Evolutionary conservation across 2,888 invertebrate species (phyloP).

Genomic region (Geotrupes spiniger): DNA sequence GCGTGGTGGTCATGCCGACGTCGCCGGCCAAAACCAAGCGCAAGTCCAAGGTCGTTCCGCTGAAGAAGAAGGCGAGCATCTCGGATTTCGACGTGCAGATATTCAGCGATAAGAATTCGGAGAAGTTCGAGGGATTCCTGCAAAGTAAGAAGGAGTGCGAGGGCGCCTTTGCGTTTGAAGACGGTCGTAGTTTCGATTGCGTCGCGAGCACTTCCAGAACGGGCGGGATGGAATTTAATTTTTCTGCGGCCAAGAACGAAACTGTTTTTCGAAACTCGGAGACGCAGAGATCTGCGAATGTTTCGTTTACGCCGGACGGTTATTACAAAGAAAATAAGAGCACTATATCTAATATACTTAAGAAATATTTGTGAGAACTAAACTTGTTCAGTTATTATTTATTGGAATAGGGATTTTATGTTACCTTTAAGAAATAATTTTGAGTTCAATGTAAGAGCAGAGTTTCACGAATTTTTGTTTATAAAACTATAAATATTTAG

Average conservation of each 20-base stretch:
- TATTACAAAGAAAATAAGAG: slow-evolving; percentile 16
- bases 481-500: too few relatives aligned
- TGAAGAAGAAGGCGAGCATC: slow-evolving; percentile 11
- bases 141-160: slow-evolving; percentile 10
- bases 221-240: neutral
- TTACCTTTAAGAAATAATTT: too few relatives aligned
- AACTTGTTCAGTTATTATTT: neutral
- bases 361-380: slow-evolving; percentile 9
- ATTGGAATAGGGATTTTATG: too few relatives aligned
- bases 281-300: neutral
- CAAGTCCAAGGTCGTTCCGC: slow-evolving; percentile 16
- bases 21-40: slow-evolving; percentile 6
- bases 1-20: slow-evolving; percentile 35
- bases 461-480: too few relatives aligned
- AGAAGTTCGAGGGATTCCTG: slow-evolving; percentile 19
- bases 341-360: slow-evolving; percentile 3
- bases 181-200: neutral
- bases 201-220: neutral
- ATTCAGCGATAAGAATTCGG: slow-evolving; percentile 27
- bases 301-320: slow-evolving; percentile 13
- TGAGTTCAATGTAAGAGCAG: too few relatives aligned
- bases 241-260: neutral
- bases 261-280: too few relatives aligned
- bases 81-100: slow-evolving; percentile 21
- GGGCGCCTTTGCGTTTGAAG: neutral